phyloP scores from a whole-genome alignment of 2,888 invertebrate genomes.

The Colletes collaris region DNA sequence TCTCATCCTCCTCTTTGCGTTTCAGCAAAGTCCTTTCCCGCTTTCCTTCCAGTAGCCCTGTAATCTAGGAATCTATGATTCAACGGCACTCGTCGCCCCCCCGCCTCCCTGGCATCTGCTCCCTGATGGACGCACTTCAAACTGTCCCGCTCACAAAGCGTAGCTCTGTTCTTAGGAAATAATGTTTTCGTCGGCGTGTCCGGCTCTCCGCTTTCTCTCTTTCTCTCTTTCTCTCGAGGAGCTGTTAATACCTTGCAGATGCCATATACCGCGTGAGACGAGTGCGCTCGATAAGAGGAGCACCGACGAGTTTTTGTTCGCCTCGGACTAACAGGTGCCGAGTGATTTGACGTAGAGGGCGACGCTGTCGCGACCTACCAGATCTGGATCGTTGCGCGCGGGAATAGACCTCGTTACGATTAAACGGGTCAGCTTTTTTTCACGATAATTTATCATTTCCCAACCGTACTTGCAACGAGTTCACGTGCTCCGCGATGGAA shows the following conservation, averaged over 20 bases:
- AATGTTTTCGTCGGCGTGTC: slow-evolving; percentile 57
- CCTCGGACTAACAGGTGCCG: slow-evolving; percentile 36
- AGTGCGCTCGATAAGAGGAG: slow-evolving; percentile 5
- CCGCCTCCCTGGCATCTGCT: slow-evolving; percentile 74
- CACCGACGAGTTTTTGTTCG: slow-evolving; percentile 29
- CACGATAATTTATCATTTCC: background rate
- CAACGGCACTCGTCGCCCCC: slow-evolving; percentile 73
- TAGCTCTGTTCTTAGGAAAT: slow-evolving; percentile 63
- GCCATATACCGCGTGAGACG: slow-evolving; percentile 19
- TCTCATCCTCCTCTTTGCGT: slow-evolving; percentile 59
- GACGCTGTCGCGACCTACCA: slow-evolving; percentile 3
- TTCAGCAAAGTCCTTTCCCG: slow-evolving; percentile 64
- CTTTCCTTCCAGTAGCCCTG: slow-evolving; percentile 67
- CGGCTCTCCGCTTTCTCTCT: background rate
- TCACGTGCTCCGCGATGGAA: too few relatives aligned
- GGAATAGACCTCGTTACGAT: slow-evolving; percentile 16
- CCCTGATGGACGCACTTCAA: slow-evolving; percentile 66
- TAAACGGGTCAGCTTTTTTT: background rate
- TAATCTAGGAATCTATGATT: slow-evolving; percentile 80
- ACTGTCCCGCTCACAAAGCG: slow-evolving; percentile 66
- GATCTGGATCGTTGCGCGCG: slow-evolving; percentile 1
- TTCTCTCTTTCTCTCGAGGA: background rate
- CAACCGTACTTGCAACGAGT: too few relatives aligned
- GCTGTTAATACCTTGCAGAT: slow-evolving; percentile 52
- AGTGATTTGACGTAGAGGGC: slow-evolving; percentile 25